Base-by-base conservation (phyloP, 2,888 invertebrate species). In the Sphaerophoria taeniata region DNA sequence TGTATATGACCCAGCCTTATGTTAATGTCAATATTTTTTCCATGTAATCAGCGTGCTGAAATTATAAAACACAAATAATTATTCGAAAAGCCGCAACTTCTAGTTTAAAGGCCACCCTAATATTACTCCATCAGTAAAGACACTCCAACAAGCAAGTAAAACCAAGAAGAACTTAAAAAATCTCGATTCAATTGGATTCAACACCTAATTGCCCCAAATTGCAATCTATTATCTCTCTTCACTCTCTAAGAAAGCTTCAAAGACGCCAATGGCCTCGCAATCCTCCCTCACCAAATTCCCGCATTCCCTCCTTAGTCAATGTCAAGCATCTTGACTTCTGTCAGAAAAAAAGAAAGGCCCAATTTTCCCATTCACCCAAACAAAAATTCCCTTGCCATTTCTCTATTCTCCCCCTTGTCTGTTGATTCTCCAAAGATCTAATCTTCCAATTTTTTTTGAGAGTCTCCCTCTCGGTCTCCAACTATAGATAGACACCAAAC, bases 191-290 rank as follows among this genome's bases (percentile, higher is more conserved):
- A 11, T 43, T 43, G 9, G 2, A 12, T 9, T 11, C 3, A 9
- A 11, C 43, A 69, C 61, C 53, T 43, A 76, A 80, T 80, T 80
- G 61, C 43, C 12, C 56, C 61, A 80, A 85, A 80, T 76, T 80
- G 81, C 24, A 73, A 39, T 45, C 36, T 70, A 71, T 69, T 55
- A 73, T 31, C 55, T 36, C 31, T 55, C 39, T 39, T 16, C 12
- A 9, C 51, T 12, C 34, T 12, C 33, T 36, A 39, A 6, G 39
- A 11, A 78, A 53, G 69, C 65, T 78, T 83, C 65, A 74, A 53
- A 69, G 36, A 58, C 34, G 56, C 63, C 14, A 31, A 24, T 53
- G 16, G 31, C 39, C 58, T 24, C 9, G 24, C 34, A 11, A 45
- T 56, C 47, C 61, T 75, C 71, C 67, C 60, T 34, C 56, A 49